Evolutionary conservation across 2,888 invertebrate species (phyloP), one percentile per base, ranked within the genome.

Genomic region (Xanthostigma xanthostigma): DNA sequence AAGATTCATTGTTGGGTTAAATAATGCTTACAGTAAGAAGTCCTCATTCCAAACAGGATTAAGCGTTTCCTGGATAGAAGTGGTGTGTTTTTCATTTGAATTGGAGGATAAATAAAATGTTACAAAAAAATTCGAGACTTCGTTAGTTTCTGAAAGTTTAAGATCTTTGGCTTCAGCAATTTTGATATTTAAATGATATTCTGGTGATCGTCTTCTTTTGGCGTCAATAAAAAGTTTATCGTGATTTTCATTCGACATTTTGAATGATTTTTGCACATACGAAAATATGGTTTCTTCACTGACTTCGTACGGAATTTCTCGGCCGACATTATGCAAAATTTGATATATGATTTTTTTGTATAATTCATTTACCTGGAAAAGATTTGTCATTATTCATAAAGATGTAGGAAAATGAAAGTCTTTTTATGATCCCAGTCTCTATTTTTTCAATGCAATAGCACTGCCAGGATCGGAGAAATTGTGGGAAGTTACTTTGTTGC

Each of bases 61-160:
- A 35, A 98, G 73, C 0, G 95, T 95, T 56, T 78, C 79, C 67
- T 94, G 94, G 17, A 97, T 95, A 0, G 91, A 89, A 1, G 96
- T 93, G 57, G 88, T 90, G 61, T 87, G 89, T 51, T 87, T 76
- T 59, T 84, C 82, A 2, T 84, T 75, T 3, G 81, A 76, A 52
- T 81, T 78, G 1, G 87, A 87, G 62, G 83, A 80, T 54, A 91
- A 68, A 64, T 82, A 91, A 60, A 97, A 76, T 54, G 95, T 95
- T 49, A 96, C 95, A 65, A 94, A 98, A 0, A 97, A 97, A 69
- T 98, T 97, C 58, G 94, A 94, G 55, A 91, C 76, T n/a, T 96
- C 91, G 62, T 87, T 91, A 0, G 89, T 79, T 65, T 91, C 91
- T 67, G 89, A 90, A 17, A 90, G 81, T 52, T 79, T 74, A 40